Evolutionary conservation across 2,797 vertebrate species (phyloP), one percentile per base, ranked within the genome.

Genomic region (Eutrigla gurnardus): DNA sequence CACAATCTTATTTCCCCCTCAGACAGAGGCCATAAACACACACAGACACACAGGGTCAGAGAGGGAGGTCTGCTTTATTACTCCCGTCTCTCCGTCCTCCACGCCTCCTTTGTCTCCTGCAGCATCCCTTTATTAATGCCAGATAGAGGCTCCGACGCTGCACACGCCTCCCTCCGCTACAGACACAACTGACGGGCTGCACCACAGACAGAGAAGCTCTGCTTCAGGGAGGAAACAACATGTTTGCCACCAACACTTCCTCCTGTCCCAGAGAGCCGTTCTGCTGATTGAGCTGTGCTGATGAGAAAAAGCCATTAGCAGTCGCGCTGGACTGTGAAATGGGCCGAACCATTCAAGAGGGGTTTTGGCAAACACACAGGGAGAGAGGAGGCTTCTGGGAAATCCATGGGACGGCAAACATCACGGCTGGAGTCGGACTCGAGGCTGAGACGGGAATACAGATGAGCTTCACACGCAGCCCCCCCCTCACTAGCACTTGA

Each of bases 311-410:
- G 84, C 90, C 88, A 94, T 95, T 93, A 93, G 89, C 77, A 58
- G 76, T 81, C 72, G 76, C 88, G 84, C 73, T 89, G 89, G 91
- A 90, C 93, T 93, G 93, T 94, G 92, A 93, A 94, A 94, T 92
- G 85, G 83, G 80, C 86, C 5, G 25, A 25, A 75, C 78, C 53
- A 55, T 90, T 91, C 84, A 85, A 75, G 74, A 86, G 84, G 64
- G 53, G 84, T 89, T 88, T 87, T 89, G 89, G 88, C 89, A 84
- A 82, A 81, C 0, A 36, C 70, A 35, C 25, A 25, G 25, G 25
- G 25, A 25, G 25, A 73, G 73, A 64, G 69, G 77, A 86, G 74
- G 70, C 82, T 89, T 87, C 79, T 78, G 76, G 84, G 73, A 85
- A 86, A 86, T 75, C 84, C 80, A 77, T 75, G 76, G 82, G 83